Evolutionary conservation across 2,113 vertebrate species (phyloP).

Genomic region (Xyrauchen texanus): DNA sequence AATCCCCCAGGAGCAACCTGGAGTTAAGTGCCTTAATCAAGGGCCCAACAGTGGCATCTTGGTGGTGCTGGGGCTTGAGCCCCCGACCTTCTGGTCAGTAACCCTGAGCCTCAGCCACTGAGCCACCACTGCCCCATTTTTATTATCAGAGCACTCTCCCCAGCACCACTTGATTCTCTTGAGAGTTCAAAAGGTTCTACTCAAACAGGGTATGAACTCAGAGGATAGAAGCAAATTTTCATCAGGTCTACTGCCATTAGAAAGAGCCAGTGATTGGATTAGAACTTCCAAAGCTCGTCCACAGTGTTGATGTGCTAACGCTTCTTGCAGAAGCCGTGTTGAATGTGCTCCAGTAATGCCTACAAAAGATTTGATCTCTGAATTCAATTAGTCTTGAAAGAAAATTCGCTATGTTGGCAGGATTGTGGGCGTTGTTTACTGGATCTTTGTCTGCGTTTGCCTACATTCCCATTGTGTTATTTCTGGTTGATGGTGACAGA

Average conservation of each 20-base stretch:
- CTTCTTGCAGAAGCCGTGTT: neutral
- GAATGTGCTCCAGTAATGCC: conserved; percentile 30
- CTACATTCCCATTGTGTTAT: conserved; percentile 28
- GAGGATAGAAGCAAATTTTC: conserved; percentile 5
- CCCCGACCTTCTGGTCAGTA: too few relatives aligned
- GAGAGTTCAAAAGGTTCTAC: neutral
- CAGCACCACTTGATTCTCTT: neutral
- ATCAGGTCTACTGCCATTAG: conserved; percentile 8
- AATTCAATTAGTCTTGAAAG: conserved; percentile 48
- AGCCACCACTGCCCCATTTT: too few relatives aligned
- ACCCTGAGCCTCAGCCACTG: too few relatives aligned
- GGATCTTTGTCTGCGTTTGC: conserved; percentile 1
- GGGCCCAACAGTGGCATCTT: too few relatives aligned
- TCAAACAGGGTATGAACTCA: neutral
- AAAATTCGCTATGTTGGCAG: conserved; percentile 11
- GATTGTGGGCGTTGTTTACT: conserved; percentile 14
- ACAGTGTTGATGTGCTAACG: neutral
- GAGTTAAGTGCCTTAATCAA: too few relatives aligned
- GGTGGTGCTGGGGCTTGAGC: too few relatives aligned
- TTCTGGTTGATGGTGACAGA: conserved; percentile 42
- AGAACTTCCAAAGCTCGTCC: conserved; percentile 15
- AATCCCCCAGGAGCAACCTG: too few relatives aligned
- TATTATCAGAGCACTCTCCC: too few relatives aligned
- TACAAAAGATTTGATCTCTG: conserved; percentile 23
- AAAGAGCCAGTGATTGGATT: conserved; percentile 9